A percentile compares a stretch with the other conserved stretches of the same genome.
Conservation (phyloP, 2,888 invertebrate genomes). For the Calameuta pallipes region DNA sequence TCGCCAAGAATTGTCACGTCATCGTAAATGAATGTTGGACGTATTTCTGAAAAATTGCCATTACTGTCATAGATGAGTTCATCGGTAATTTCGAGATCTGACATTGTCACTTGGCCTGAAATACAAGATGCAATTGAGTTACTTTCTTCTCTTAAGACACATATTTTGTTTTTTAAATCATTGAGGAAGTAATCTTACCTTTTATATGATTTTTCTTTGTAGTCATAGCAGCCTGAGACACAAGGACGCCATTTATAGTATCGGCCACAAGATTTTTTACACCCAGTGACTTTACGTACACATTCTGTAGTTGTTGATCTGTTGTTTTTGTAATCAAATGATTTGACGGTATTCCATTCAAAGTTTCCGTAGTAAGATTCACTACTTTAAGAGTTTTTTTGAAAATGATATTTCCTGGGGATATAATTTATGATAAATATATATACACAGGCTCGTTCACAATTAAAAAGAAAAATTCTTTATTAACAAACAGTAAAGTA, state of each 20-base stretch:
- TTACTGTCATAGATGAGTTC: conserved; percentile 34
- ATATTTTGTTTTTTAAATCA: neutral
- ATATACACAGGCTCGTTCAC: neutral
- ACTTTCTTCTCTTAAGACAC: neutral
- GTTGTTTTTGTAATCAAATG: conserved; percentile 42
- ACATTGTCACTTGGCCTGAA: conserved; percentile 44
- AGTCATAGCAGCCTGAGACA: conserved; percentile 47
- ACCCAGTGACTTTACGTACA: conserved; percentile 34
- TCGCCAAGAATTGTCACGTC: conserved; percentile 46
- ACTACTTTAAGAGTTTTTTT: conserved; percentile 17
- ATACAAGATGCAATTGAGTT: neutral
- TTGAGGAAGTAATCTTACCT: conserved; percentile 33
- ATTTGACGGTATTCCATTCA: conserved; percentile 40
- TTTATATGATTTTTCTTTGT: conserved; percentile 47
- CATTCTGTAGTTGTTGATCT: conserved; percentile 41
- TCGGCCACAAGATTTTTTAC: conserved; percentile 39
- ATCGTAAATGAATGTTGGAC: conserved; percentile 45
- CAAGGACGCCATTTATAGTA: conserved; percentile 43
- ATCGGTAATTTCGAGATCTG: conserved; percentile 42
- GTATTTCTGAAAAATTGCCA: conserved; percentile 18
- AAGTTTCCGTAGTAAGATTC: conserved; percentile 28
- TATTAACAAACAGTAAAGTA: neutral
- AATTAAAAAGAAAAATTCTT: neutral
- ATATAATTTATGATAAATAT: neutral
- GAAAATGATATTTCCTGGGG: conserved; percentile 33